Conservation (phyloP, 2,113 vertebrate genomes). For the Urocitellus parryii region DNA sequence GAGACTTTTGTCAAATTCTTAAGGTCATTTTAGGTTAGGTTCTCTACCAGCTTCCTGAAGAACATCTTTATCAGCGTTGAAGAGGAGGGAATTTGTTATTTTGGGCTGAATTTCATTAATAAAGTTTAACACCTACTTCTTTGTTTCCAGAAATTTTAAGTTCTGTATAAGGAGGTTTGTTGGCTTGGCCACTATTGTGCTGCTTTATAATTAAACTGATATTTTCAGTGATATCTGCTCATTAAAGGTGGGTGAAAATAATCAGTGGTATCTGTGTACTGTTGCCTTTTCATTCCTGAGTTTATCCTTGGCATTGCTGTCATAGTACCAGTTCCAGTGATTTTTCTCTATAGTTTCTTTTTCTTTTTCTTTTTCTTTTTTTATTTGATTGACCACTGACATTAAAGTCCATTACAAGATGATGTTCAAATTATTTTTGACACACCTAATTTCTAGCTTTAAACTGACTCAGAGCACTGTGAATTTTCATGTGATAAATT, state of each 20-base stretch:
- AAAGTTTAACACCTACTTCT: neutral
- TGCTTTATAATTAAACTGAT: neutral
- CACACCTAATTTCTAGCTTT: neutral
- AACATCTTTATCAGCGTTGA: neutral
- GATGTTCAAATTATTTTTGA: slow-evolving; percentile 7
- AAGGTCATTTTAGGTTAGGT: neutral
- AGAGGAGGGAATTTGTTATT: neutral
- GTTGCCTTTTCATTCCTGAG: neutral
- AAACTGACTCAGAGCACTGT: neutral
- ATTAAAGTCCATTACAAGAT: neutral
- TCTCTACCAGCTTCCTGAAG: neutral
- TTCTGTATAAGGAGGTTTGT: neutral
- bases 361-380: slow-evolving; percentile 20
- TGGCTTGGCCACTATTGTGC: neutral
- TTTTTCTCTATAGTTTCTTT: slow-evolving; percentile 27
- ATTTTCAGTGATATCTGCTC: neutral
- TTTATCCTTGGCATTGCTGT: neutral
- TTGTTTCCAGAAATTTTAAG: neutral
- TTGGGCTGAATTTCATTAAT: neutral
- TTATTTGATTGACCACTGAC: neutral
- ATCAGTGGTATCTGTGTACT: neutral
- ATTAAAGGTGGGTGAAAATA: neutral
- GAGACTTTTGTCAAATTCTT: neutral
- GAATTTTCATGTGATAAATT: neutral
- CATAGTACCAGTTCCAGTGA: neutral